phyloP scores from a whole-genome alignment of 1,140 invertebrate species.

The Bombus vancouverensis region DNA sequence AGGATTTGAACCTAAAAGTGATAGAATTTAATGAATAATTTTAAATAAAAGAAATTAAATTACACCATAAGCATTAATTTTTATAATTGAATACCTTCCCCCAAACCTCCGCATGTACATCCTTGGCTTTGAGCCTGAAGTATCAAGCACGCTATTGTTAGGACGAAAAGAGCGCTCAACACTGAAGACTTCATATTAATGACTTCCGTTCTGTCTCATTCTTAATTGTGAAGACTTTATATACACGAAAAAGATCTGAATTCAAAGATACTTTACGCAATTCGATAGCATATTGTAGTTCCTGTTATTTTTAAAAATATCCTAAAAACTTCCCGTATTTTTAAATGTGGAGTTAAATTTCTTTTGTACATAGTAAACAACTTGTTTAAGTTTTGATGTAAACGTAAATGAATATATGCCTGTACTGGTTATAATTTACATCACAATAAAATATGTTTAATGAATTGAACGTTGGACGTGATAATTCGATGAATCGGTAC shows the following conservation, averaged over 20 bases:
- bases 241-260: slow-evolving; percentile 6
- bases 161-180: slow-evolving; percentile 1
- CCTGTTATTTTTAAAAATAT: slow-evolving; percentile 31
- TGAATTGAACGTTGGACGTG: not conserved
- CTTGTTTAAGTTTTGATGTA: not conserved
- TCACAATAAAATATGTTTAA: not conserved
- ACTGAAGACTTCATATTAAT: slow-evolving; percentile 47
- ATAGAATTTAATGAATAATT: not conserved
- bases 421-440: not conserved
- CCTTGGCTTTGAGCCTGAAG: slow-evolving; percentile 10
- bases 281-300: not conserved
- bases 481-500: not conserved
- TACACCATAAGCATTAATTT: not conserved
- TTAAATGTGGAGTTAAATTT: not conserved
- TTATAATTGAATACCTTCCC: slow-evolving; percentile 48
- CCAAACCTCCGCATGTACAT: slow-evolving; percentile 43
- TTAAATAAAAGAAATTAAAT: not conserved
- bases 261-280: slow-evolving; percentile 15
- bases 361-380: slow-evolving; percentile 4
- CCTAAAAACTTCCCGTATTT: slow-evolving; percentile 15
- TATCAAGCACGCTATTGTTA: slow-evolving; percentile 20
- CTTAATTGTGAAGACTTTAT: slow-evolving; percentile 10
- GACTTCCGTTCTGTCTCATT: not conserved
- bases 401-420: not conserved
- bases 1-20: slow-evolving; percentile 38